Evolutionary conservation across 2,113 vertebrate genomes (phyloP), one percentile per base, ranked within the genome.

Genomic region (Neotragus pygmaeus): DNA sequence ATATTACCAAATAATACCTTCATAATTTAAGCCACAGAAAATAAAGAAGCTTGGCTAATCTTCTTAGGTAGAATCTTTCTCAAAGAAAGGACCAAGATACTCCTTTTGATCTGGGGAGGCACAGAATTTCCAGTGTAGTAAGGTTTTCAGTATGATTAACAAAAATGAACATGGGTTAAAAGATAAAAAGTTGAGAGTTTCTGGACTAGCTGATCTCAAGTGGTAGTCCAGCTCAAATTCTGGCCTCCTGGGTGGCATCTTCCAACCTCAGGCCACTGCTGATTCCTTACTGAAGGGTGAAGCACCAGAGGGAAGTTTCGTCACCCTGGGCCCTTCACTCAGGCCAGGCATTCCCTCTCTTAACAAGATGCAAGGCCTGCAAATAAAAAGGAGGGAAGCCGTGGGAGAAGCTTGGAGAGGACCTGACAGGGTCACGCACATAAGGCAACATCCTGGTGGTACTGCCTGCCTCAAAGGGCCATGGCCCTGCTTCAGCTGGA

Each of bases 21-120:
- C 78, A 58, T 66, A 43, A 94, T 43, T 91, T 88, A 94, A 96
- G 47, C 30, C 53, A 80, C 43, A 92, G 73, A 95, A 91, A 90
- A 49, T n/a, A 64, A 91, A 90, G 55, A 87, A 90, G 55, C 47
- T 90, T 75, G 49, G 43, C 64, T 58, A 27, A 60, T 58, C 80
- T 17, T 95, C 80, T 92, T 83, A 78, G 88, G 45, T 36, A 80
- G 49, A 45, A 39, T 25, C 43, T 14, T 66, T 92, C 30, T 70
- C 73, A 55, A 73, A 77, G 16, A 45, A 81, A 93, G 28, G 39
- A 49, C 43, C 43, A 88, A 66, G 5, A 27, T 4, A n/a, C 27
- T 58, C 21, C 9, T 89, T 47, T 51, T 60, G 53, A 6, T 73
- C 28, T 39, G 27, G 15, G 13, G 19, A 57, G 80, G n/a, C 66